These are phyloP conservation scores for Tuta absoluta DNA, from an alignment of 2,888 invertebrate genomes.

Conservation along the genomic window DNA sequence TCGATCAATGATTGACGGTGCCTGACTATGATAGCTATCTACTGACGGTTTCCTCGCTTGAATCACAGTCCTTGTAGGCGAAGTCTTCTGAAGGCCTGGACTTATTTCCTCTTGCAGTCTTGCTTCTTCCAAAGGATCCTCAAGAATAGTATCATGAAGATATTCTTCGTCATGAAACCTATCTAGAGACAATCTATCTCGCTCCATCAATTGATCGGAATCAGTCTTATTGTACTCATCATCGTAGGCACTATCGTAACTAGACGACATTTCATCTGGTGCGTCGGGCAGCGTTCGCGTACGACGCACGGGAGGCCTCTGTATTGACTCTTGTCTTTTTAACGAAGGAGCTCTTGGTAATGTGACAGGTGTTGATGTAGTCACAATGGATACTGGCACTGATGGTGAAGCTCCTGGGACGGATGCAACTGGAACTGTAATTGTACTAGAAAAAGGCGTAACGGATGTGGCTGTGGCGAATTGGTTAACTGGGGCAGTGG, in stretches of 20 bases:
- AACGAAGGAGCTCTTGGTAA: slow-evolving; percentile 72
- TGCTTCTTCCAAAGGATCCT: slow-evolving; percentile 64
- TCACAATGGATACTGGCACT: slow-evolving; percentile 61
- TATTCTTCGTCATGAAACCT: slow-evolving; percentile 73
- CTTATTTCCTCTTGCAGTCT: slow-evolving; percentile 59
- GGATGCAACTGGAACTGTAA: slow-evolving; percentile 62
- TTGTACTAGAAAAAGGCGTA: slow-evolving; percentile 61
- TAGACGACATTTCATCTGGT: slow-evolving; percentile 66
- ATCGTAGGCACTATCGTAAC: slow-evolving; percentile 79
- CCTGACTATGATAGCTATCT: slow-evolving; percentile 74
- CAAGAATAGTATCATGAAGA: slow-evolving; percentile 64
- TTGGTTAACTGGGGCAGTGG: slow-evolving; percentile 52
- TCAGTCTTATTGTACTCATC: slow-evolving; percentile 79
- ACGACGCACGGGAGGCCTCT: slow-evolving; percentile 74
- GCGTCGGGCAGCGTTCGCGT: slow-evolving; percentile 75
- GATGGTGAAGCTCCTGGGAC: slow-evolving; percentile 67
- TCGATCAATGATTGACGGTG: slow-evolving; percentile 70
- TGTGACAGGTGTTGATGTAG: slow-evolving; percentile 60
- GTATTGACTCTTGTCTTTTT: slow-evolving; percentile 77
- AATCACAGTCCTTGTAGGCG: slow-evolving; percentile 66
- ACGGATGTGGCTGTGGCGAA: slow-evolving; percentile 55
- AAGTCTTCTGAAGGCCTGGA: slow-evolving; percentile 65
- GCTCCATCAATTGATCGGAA: slow-evolving; percentile 70
- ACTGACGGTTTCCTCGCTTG: slow-evolving; percentile 70
- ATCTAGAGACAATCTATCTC: slow-evolving; percentile 64